These are phyloP conservation scores for Trogon surrucura DNA, from an alignment of 2,113 vertebrate species.

Conservation along the genomic window DNA sequence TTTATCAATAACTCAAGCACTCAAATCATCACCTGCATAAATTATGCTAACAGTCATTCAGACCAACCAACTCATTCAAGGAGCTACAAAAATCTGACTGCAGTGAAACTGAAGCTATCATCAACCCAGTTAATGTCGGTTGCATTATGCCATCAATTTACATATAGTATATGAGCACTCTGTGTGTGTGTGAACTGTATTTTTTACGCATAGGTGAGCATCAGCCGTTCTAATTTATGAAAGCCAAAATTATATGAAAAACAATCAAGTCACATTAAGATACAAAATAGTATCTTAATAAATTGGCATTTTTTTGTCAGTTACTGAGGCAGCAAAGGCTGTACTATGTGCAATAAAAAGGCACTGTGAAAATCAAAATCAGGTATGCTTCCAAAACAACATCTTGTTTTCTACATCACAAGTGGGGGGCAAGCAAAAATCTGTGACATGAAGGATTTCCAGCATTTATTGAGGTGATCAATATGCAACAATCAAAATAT, in stretches of 20 bases:
- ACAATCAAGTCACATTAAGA: conserved; percentile 41
- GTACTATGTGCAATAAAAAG: neutral
- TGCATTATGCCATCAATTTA: conserved; percentile 83
- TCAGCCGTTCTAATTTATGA: conserved; percentile 79
- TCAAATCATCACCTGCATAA: conserved; percentile 80
- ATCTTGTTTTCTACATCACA: neutral
- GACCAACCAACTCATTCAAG: conserved; percentile 73
- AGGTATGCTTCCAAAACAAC: neutral
- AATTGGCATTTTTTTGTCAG: neutral
- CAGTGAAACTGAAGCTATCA: conserved; percentile 68
- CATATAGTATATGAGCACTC: conserved; percentile 38
- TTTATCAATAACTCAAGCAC: conserved; percentile 86
- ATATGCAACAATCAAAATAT: neutral
- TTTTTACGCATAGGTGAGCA: conserved; percentile 68
- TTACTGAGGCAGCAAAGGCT: neutral
- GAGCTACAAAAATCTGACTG: conserved; percentile 78
- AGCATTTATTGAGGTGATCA: neutral
- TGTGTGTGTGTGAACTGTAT: neutral
- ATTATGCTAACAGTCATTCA: conserved; percentile 78
- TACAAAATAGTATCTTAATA: conserved; percentile 2
- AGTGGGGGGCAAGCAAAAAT: neutral
- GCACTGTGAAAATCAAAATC: neutral
- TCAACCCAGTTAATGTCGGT: conserved; percentile 59
- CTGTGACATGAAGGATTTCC: neutral
- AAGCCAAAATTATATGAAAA: conserved; percentile 60